Conservation (phyloP, 2,888 invertebrate species). For the Acleris literana region DNA sequence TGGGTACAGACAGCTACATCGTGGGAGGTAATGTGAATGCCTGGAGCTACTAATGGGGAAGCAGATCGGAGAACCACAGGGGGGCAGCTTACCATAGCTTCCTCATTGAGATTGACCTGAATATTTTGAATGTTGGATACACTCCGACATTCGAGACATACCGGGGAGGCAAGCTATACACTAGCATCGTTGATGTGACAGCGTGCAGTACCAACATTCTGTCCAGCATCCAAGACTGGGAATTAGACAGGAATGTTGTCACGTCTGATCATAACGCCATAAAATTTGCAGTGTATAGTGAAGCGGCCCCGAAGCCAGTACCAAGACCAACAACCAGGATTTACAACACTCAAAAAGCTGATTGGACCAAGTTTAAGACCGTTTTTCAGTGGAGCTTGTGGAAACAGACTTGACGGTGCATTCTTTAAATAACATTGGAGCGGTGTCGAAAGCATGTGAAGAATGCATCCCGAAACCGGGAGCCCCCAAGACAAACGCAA, state of each 20-base stretch:
- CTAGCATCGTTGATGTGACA: conserved; percentile 40
- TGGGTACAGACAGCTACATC: background rate
- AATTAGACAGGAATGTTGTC: conserved; percentile 33
- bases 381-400: too few relatives aligned
- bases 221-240: conserved; percentile 39
- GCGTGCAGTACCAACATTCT: conserved; percentile 37
- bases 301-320: too few relatives aligned
- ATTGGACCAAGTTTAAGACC: too few relatives aligned
- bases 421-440: too few relatives aligned
- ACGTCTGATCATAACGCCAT: conserved; percentile 35
- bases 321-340: too few relatives aligned
- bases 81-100: too few relatives aligned
- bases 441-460: too few relatives aligned
- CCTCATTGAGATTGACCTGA: too few relatives aligned
- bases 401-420: too few relatives aligned
- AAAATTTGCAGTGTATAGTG: conserved; percentile 12
- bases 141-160: background rate
- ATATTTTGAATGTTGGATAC: background rate
- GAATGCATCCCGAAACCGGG: too few relatives aligned
- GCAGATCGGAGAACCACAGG: conserved; percentile 5
- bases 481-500: too few relatives aligned
- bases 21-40: conserved; percentile 35
- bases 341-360: too few relatives aligned
- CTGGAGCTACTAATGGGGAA: conserved; percentile 29
- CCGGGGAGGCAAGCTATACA: conserved; percentile 29